A percentile compares a stretch with the other conserved stretches of the same genome.
Conservation (phyloP, 2,113 vertebrate species). For the Dunckerocampus dactyliophorus region DNA sequence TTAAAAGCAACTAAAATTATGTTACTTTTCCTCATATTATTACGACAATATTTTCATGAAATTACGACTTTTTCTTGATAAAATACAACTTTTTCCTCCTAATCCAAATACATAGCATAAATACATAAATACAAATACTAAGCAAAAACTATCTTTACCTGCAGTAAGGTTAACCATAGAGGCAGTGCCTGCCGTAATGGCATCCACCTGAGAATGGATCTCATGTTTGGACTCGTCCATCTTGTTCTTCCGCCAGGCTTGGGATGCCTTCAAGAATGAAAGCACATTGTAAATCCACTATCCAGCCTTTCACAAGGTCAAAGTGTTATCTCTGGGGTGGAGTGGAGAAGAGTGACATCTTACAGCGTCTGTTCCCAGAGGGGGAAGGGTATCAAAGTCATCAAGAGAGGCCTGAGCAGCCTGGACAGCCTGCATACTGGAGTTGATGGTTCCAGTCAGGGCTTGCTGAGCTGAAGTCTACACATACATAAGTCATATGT, state of each 20-base stretch:
- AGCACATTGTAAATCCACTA: background rate
- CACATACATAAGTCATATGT: conserved; percentile 9
- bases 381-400: conserved; percentile 86
- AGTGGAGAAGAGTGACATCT: conserved; percentile 46
- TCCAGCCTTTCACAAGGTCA: background rate
- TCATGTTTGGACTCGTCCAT: conserved; percentile 99
- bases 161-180: conserved; percentile 96
- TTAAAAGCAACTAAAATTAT: too few species aligned
- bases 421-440: conserved; percentile 96
- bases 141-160: conserved; percentile 58
- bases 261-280: conserved; percentile 79
- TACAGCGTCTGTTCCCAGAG: conserved; percentile 93
- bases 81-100: too few species aligned
- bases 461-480: conserved; percentile 97
- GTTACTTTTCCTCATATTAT: too few species aligned
- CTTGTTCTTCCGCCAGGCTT: conserved; percentile 97
- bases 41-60: too few species aligned
- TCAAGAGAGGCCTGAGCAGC: conserved; percentile 89
- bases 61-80: too few species aligned
- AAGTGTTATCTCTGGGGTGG: background rate
- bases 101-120: too few species aligned
- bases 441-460: conserved; percentile 94
- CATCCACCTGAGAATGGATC: conserved; percentile 97
- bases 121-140: background rate
- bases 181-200: conserved; percentile 95